These are phyloP conservation scores for Hedya salicella DNA, from an alignment of 2,888 invertebrate genomes.

Conservation along the genomic window DNA sequence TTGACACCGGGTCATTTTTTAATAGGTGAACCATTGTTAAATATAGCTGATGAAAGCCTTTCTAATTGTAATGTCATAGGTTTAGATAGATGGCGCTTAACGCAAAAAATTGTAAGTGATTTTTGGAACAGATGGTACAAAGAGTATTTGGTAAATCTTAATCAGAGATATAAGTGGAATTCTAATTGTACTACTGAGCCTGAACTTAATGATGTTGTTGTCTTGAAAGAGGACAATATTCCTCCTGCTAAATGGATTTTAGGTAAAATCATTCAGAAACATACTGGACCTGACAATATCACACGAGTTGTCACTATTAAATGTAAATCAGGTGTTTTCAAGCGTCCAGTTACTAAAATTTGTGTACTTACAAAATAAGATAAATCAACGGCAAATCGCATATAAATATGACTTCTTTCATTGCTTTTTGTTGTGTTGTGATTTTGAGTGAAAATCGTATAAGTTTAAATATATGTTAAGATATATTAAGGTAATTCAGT, in stretches of 20 bases:
- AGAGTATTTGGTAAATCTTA: conserved; percentile 17
- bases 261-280: conserved; percentile 41
- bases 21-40: background rate
- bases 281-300: conserved; percentile 39
- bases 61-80: conserved; percentile 3
- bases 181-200: conserved; percentile 20
- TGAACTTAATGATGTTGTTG: conserved; percentile 30
- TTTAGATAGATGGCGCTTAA: conserved; percentile 26
- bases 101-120: conserved; percentile 21
- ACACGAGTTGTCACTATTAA: conserved; percentile 40
- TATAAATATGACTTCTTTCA: no score
- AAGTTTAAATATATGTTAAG: background rate
- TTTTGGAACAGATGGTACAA: conserved; percentile 29
- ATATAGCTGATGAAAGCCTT: conserved; percentile 4
- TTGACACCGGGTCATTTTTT: conserved; percentile 22
- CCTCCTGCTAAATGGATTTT: conserved; percentile 43
- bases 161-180: conserved; percentile 35
- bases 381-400: no score
- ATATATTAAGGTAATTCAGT: background rate
- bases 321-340: conserved; percentile 21
- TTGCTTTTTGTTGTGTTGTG: background rate
- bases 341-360: conserved; percentile 21
- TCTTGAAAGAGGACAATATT: conserved; percentile 42
- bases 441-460: background rate
- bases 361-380: conserved; percentile 8